A percentile compares a stretch with the other conserved stretches of the same genome.
These are phyloP conservation scores for Crepidodera aurea DNA, from an alignment of 2,888 invertebrate genomes.

Conservation along the genomic window DNA sequence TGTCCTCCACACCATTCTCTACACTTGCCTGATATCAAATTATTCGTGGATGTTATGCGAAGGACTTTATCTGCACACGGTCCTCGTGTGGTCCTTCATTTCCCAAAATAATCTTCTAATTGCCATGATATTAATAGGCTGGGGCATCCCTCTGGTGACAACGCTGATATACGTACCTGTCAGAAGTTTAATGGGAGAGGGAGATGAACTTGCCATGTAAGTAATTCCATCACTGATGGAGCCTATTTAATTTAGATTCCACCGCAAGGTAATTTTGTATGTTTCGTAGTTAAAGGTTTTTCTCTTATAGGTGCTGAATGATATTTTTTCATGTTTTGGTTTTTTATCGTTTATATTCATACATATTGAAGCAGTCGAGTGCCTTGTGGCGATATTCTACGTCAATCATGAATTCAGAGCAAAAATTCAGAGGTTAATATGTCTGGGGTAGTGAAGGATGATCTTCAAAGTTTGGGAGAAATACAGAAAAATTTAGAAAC, in stretches of 20 bases:
- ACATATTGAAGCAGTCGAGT: no score
- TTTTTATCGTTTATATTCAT: no score
- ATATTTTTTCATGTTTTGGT: no score
- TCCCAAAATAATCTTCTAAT: conserved; percentile 85
- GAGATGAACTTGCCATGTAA: conserved; percentile 67
- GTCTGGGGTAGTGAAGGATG: no score
- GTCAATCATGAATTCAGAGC: no score
- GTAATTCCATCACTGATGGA: conserved; percentile 50
- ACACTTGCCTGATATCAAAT: conserved; percentile 89
- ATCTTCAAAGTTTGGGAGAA: no score
- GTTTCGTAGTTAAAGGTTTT: no score
- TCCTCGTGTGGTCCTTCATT: conserved; percentile 90
- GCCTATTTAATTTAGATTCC: neutral
- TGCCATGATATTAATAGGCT: conserved; percentile 84
- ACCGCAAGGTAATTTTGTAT: no score
- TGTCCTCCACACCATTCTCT: conserved; percentile 79
- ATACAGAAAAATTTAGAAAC: no score
- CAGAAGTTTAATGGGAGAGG: conserved; percentile 66
- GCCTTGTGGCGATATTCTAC: no score
- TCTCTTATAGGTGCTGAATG: no score
- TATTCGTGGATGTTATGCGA: conserved; percentile 98
- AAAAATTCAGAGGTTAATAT: no score
- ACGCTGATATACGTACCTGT: conserved; percentile 72
- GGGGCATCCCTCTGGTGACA: conserved; percentile 79
- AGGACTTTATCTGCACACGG: conserved; percentile 92